Conservation (phyloP, 2,113 vertebrate genomes). For the Aegypius monachus region DNA sequence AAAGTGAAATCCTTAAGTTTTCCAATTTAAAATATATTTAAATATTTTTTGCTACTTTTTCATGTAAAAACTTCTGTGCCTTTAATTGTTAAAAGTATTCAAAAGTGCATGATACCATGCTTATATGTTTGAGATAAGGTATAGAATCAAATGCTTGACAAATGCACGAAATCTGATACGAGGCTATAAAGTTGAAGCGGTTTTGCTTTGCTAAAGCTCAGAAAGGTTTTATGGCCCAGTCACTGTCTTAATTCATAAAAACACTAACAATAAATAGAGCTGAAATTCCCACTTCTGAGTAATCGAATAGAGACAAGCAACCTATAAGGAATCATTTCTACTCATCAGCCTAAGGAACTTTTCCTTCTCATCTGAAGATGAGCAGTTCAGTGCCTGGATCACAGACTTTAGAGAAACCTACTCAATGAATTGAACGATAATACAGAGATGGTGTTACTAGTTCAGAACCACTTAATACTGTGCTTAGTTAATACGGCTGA, state of each 20-base stretch:
- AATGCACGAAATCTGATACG: neutral
- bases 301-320: neutral
- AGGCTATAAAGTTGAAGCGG: neutral
- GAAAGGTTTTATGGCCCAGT: neutral
- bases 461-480: neutral
- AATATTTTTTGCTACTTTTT: neutral
- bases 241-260: neutral
- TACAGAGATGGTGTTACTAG: neutral
- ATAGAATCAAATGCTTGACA: neutral
- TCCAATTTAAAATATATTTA: neutral
- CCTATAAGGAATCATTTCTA: neutral
- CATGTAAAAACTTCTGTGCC: neutral
- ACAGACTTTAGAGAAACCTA: neutral
- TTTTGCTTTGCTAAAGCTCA: neutral
- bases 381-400: neutral
- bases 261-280: neutral
- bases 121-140: neutral
- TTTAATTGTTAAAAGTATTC: neutral
- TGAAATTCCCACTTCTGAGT: neutral
- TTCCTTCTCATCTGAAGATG: neutral
- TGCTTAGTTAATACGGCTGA: neutral
- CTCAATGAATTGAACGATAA: neutral
- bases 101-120: neutral
- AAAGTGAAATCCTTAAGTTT: neutral
- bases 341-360: neutral